Evolutionary conservation across 2,888 invertebrate genomes (phyloP).

Genomic region (Arctia plantaginis): DNA sequence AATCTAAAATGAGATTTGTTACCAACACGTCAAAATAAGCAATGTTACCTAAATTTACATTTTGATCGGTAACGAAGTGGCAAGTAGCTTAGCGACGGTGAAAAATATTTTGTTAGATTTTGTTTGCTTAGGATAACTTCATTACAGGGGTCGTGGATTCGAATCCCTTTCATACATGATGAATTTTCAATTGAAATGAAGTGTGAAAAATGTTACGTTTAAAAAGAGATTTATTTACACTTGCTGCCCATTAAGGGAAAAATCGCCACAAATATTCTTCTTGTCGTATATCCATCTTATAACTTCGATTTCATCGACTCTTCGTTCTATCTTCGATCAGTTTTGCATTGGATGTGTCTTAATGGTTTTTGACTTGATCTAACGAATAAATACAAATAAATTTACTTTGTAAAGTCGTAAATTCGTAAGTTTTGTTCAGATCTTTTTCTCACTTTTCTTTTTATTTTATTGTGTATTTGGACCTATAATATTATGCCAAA

Average conservation of each 20-base stretch:
- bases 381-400: background rate
- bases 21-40: background rate
- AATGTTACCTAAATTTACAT: constrained; percentile 50
- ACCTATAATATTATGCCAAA: too few species aligned
- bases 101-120: constrained; percentile 72
- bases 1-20: background rate
- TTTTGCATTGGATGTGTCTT: too few species aligned
- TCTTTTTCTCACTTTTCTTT: too few species aligned
- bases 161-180: constrained; percentile 8
- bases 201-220: background rate
- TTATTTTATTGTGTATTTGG: too few species aligned
- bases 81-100: constrained; percentile 58
- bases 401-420: background rate
- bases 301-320: too few species aligned
- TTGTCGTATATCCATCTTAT: too few species aligned
- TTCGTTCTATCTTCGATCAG: too few species aligned
- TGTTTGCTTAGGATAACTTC: constrained; percentile 71
- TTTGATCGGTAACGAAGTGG: constrained; percentile 59
- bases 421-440: too few species aligned
- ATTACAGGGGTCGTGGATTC: constrained; percentile 44
- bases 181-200: constrained; percentile 6
- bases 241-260: background rate
- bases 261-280: background rate
- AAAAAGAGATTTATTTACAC: background rate
- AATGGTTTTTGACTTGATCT: too few species aligned